Base-by-base conservation (phyloP, 2,113 vertebrate genomes). In the Capra hircus region DNA sequence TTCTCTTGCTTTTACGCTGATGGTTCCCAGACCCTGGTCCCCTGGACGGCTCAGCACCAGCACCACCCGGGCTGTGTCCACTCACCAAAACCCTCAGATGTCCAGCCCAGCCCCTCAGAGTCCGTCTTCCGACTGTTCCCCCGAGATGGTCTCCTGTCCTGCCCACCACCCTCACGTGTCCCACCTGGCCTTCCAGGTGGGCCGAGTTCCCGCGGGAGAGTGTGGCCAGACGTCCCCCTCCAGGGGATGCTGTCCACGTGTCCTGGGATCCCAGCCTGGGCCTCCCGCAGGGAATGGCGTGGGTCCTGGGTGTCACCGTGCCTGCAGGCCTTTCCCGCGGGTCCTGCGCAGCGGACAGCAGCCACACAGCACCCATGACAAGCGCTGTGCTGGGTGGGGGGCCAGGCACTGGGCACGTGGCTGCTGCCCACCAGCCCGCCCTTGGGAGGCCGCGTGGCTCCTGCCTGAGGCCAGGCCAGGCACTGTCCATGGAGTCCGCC, bases 301-400 rank as follows among this genome's bases (percentile, higher is more conserved):
- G 81, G 57, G 25, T 27, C 48, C 57, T 14, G 13, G 33, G 33
- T 10, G 57, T 25, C 3, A 11, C 55, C 1, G 2, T 8, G 5
- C 2, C 28, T 7, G 17, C 71, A 6, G 17, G 53, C 9, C 30
- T 36, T 40, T 21, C 64, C 64, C 2, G 1, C 0, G 4, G 25
- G n/a, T 53, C 62, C 8, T 4, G 21, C 52, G 48, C 13, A 4
- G 48, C 0, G 1, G 53, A 27, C 4, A 14, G 30, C 45, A 2
- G 43, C 40, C 4, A 2, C 19, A 1, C 1, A 21, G 1, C 21
- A 2, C 40, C 28, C 2, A 1, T 1, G n/a, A 16, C 1, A 2
- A 59, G 36, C 3, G 2, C 25, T 2, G 14, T 11, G 1, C 53
- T 19, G 36, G 53, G 25, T 0, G 3, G 25, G 80, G 50, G 21